Base-by-base conservation (phyloP, 2,113 vertebrate species). In the Clarias magur region DNA sequence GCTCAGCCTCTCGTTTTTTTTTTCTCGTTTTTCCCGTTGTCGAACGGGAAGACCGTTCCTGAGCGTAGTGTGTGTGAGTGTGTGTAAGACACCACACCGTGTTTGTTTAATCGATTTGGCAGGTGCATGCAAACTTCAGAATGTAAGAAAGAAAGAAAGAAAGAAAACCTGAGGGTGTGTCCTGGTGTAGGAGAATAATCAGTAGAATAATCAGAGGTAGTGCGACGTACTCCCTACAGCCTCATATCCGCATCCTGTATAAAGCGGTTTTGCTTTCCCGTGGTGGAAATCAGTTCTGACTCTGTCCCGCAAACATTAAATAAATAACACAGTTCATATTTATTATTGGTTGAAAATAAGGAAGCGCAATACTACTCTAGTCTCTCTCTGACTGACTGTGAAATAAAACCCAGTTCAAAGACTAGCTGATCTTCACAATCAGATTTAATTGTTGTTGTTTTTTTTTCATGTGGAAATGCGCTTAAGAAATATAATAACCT, bases 11-110 rank as follows among this genome's bases (percentile, higher is more conserved):
- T 68, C 42, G 86, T 57, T 30, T 21, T 1, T 27, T 21, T 1
- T 27, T 60, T 84, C n/a, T n/a, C n/a, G n/a, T 30, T 89, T 85
- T 89, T 87, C 56, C 54, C 56, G 38, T 86, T 5, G 13, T 89
- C 2, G 70, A 73, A 48, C 16, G 21, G 42, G 38, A 65, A 67
- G 80, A 84, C 48, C 17, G 6, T 85, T 60, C 59, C 34, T 21
- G 8, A 7, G 53, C 54, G 54, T 3, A 6, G 62, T 65, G 57
- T 67, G 56, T 60, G 67, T 0, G 10, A 38, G 17, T 6, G 16
- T 73, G 21, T 42, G 19, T 17, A 42, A 10, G 70, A 73, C 17
- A 21, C 70, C 21, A 21, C 16, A 21, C 16, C 3, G 10, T 12
- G 34, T 34, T 34, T 27, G 9, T 6, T 17, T 30, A 3, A 15